phyloP scores from a whole-genome alignment of 2,888 invertebrate species.

The Perithous albicinctus region DNA sequence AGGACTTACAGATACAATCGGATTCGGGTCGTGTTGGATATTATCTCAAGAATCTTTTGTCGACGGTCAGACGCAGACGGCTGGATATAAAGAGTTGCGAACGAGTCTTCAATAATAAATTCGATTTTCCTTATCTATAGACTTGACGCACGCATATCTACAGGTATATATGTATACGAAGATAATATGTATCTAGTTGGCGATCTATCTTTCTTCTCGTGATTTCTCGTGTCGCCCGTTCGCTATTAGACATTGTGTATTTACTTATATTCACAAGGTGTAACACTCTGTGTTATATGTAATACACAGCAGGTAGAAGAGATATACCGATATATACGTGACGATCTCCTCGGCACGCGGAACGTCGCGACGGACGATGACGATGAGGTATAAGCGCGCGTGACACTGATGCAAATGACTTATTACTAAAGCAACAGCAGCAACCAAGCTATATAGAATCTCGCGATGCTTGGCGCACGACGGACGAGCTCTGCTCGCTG shows the following conservation, averaged over 20 bases:
- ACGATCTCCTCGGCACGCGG: constrained; percentile 55
- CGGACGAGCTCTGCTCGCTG: background rate
- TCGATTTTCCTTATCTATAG: background rate
- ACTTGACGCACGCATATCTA: background rate
- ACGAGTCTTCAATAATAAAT: constrained; percentile 60
- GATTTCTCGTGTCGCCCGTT: constrained; percentile 43
- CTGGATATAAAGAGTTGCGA: constrained; percentile 41
- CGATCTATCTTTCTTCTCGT: constrained; percentile 43
- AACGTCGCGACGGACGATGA: constrained; percentile 46
- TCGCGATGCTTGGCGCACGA: constrained; percentile 16
- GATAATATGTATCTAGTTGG: constrained; percentile 38
- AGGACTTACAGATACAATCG: constrained; percentile 14
- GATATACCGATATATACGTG: constrained; percentile 45
- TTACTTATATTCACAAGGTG: constrained; percentile 47
- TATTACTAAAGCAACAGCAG: constrained; percentile 39
- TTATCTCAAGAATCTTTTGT: constrained; percentile 27
- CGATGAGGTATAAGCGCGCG: constrained; percentile 36
- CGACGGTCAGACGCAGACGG: constrained; percentile 33
- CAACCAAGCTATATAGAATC: background rate
- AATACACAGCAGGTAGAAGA: constrained; percentile 45
- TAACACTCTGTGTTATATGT: constrained; percentile 21
- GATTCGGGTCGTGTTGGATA: constrained; percentile 10
- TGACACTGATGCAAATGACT: constrained; percentile 60
- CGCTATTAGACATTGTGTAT: constrained; percentile 22
- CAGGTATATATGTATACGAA: background rate